Percentiles rank a stretch among this genome's conserved stretches.
Conservation (phyloP, 1,140 invertebrate genomes). For the Ceratina australensis region DNA sequence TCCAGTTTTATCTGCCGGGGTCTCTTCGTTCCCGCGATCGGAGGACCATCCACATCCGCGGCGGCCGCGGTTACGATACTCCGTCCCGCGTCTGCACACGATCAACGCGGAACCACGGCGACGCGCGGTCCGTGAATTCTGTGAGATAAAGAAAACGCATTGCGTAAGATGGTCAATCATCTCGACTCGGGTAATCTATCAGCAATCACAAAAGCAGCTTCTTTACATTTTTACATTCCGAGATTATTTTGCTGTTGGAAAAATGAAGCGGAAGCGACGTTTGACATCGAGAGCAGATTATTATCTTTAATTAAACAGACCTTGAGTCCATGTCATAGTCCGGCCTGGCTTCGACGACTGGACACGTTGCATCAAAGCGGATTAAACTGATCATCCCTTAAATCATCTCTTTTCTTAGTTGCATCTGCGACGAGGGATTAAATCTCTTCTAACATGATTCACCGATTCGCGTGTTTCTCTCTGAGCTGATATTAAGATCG, state of each 20-base stretch:
- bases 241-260: too few relatives aligned
- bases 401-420: slow-evolving; percentile 40
- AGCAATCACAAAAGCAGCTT: too few relatives aligned
- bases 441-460: not conserved
- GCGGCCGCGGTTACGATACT: not conserved
- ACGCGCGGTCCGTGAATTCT: not conserved
- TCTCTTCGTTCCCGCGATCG: slow-evolving; percentile 24
- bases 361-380: slow-evolving; percentile 14
- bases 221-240: too few relatives aligned
- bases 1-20: slow-evolving; percentile 50
- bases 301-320: not conserved
- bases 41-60: slow-evolving; percentile 35
- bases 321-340: not conserved
- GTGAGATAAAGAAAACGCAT: slow-evolving; percentile 16
- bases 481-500: too few relatives aligned
- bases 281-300: not conserved
- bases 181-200: too few relatives aligned
- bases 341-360: not conserved
- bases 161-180: not conserved
- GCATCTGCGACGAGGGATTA: slow-evolving; percentile 26
- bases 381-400: slow-evolving; percentile 31
- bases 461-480: not conserved
- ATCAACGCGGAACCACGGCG: not conserved
- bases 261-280: not conserved
- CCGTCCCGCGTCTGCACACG: slow-evolving; percentile 3